phyloP scores from a whole-genome alignment of 92 coral and sea anemone species.

The Heteractis magnifica region DNA sequence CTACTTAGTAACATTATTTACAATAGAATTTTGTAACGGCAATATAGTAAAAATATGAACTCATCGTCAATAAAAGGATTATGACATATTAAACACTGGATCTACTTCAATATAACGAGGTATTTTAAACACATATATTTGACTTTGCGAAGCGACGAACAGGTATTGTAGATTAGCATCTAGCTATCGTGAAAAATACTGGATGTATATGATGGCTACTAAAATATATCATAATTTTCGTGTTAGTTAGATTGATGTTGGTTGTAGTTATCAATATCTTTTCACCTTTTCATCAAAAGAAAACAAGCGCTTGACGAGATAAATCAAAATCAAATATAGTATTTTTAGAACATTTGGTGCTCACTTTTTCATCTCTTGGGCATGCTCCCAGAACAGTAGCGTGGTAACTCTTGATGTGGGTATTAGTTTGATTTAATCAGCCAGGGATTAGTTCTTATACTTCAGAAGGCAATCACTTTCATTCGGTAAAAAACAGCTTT shows the following conservation, averaged over 20 bases:
- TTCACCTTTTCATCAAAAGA: no score
- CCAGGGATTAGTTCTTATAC: no score
- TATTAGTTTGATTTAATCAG: no score
- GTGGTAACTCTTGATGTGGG: no score
- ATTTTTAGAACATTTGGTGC: no score
- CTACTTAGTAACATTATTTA: conserved; percentile 1
- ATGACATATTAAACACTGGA: neutral
- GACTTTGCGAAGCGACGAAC: neutral
- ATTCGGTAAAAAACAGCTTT: no score
- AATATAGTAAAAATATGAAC: conserved; percentile 9
- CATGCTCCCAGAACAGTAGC: no score
- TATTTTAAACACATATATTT: neutral
- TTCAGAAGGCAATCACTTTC: no score
- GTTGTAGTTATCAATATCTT: no score
- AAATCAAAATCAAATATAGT: no score
- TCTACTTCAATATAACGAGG: neutral
- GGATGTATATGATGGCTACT: neutral
- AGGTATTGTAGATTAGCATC: neutral
- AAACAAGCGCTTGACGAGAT: no score
- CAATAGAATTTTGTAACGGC: neutral
- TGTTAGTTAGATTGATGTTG: neutral
- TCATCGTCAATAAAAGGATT: neutral
- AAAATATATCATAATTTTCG: neutral
- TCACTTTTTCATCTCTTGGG: no score
- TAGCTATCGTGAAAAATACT: neutral